Evolutionary conservation across 2,113 vertebrate genomes (phyloP).

Genomic region (Odontophorus gujanensis): DNA sequence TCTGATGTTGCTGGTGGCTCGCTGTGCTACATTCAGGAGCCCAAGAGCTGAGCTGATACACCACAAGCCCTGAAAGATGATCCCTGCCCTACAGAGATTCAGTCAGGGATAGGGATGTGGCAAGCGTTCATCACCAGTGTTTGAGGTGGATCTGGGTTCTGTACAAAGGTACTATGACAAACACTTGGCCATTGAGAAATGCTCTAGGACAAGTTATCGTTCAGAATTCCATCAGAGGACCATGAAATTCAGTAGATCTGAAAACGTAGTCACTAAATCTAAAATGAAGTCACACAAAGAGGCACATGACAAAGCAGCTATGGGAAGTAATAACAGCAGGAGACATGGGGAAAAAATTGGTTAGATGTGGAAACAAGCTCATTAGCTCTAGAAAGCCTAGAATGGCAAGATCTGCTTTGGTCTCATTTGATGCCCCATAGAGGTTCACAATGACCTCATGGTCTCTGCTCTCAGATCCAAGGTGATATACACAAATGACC

Average conservation of each 20-base stretch:
- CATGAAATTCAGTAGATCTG: background rate
- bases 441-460: fast-evolving
- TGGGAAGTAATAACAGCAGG: background rate
- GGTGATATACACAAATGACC: background rate
- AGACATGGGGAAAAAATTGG: background rate
- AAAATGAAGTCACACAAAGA: background rate
- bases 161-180: background rate
- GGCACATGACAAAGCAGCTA: background rate
- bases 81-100: background rate
- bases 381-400: background rate
- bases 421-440: fast-evolving
- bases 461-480: background rate
- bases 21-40: background rate
- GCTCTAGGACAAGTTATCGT: background rate
- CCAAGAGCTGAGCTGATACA: background rate
- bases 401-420: background rate
- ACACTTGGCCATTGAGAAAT: background rate
- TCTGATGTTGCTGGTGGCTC: background rate
- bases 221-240: background rate
- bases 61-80: background rate
- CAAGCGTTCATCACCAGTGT: background rate
- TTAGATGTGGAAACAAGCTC: background rate
- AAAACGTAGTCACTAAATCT: background rate
- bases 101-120: background rate
- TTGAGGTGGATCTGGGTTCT: background rate